Conservation (phyloP, 2,797 vertebrate genomes). For the Meriones psammophilus region DNA sequence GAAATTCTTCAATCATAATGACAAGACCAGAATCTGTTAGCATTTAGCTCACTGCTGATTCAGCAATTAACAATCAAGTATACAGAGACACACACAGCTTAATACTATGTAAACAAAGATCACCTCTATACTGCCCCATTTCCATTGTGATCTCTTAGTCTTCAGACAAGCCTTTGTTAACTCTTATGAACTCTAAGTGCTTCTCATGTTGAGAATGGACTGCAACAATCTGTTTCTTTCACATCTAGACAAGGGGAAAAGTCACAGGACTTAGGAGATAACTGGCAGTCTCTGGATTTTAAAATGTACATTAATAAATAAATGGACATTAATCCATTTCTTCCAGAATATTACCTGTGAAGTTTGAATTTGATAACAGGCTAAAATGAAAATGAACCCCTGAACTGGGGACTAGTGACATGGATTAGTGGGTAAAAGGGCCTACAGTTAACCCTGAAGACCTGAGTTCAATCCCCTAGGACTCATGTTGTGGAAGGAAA, state of each 20-base stretch:
- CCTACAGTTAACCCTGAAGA: background rate
- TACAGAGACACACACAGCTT: too few relatives aligned
- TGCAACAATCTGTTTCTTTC: background rate
- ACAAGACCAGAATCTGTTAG: too few relatives aligned
- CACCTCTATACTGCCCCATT: too few relatives aligned
- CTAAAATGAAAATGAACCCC: background rate
- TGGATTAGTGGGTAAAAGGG: background rate
- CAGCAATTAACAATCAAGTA: too few relatives aligned
- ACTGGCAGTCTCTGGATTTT: background rate
- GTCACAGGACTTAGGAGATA: conserved; percentile 38
- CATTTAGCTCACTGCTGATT: too few relatives aligned
- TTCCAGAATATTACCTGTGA: background rate
- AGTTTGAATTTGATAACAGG: background rate
- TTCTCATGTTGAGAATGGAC: background rate
- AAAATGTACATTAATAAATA: background rate
- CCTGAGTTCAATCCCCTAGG: background rate
- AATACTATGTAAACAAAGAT: too few relatives aligned
- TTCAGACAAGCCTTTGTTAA: background rate
- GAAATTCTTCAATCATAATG: too few relatives aligned
- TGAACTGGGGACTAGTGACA: background rate
- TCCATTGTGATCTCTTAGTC: background rate
- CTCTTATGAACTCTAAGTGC: background rate
- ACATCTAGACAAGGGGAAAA: background rate
- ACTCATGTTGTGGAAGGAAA: background rate
- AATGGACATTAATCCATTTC: background rate